Percentiles rank a stretch among this genome's conserved stretches.
Conservation (phyloP, 2,888 invertebrate species). For the Azorinus chamasolen region DNA sequence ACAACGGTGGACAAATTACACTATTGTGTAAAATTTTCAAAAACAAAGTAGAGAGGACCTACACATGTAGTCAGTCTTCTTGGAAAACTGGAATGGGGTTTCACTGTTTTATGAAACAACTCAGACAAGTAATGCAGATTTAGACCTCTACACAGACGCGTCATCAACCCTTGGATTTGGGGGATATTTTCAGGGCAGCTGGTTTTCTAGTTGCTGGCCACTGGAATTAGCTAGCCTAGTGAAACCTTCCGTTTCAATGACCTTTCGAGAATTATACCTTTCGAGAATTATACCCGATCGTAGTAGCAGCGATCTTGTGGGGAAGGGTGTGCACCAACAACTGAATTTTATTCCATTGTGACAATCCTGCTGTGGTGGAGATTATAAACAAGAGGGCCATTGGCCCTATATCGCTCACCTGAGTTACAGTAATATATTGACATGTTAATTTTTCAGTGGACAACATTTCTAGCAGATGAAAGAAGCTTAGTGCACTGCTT, state of each 20-base stretch:
- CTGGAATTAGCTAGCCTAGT: slow-evolving; percentile 1
- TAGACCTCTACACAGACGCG: slow-evolving; percentile 41
- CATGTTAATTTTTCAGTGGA: too few species aligned
- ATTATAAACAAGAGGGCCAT: too few species aligned
- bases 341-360: slow-evolving; percentile 36
- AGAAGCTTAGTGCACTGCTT: too few species aligned
- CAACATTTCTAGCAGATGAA: too few species aligned
- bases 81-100: slow-evolving; percentile 44
- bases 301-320: slow-evolving; percentile 37
- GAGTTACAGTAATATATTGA: too few species aligned
- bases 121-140: slow-evolving; percentile 24
- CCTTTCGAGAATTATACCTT: too few species aligned
- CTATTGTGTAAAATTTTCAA: slow-evolving; percentile 17
- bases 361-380: slow-evolving; percentile 34
- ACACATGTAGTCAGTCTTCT: slow-evolving; percentile 36
- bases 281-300: slow-evolving; percentile 53
- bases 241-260: too few species aligned
- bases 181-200: slow-evolving; percentile 24
- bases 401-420: too few species aligned
- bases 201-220: slow-evolving; percentile 50
- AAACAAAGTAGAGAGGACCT: slow-evolving; percentile 31
- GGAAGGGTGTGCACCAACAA: slow-evolving; percentile 17
- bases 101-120: slow-evolving; percentile 48
- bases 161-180: slow-evolving; percentile 18
- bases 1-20: slow-evolving; percentile 21